Percentiles rank a stretch among this genome's conserved stretches.
phyloP scores from a whole-genome alignment of 2,888 invertebrate species.

The Hemicrepidius hirtus region DNA sequence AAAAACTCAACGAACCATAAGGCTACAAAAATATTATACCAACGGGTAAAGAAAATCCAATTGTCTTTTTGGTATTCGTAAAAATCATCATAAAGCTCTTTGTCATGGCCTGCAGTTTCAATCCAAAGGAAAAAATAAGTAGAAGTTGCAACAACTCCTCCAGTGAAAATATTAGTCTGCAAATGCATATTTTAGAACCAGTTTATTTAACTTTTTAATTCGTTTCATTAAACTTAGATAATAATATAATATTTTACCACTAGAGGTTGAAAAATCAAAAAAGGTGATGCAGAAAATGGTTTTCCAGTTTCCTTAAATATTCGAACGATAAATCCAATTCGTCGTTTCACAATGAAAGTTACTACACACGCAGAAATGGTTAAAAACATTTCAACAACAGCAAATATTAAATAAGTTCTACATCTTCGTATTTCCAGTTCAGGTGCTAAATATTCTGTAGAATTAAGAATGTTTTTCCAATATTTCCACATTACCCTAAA shows the following conservation, averaged over 20 bases:
- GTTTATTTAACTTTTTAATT: too few relatives aligned
- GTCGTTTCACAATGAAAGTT: slow-evolving; percentile 74
- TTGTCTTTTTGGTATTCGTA: slow-evolving; percentile 70
- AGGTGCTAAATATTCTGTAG: slow-evolving; percentile 17
- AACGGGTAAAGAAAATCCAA: slow-evolving; percentile 61
- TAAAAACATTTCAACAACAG: slow-evolving; percentile 76
- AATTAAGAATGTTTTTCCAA: slow-evolving; percentile 54
- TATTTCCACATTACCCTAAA: slow-evolving; percentile 71
- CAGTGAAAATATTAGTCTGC: slow-evolving; percentile 64
- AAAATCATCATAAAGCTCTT: slow-evolving; percentile 55
- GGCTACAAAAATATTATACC: slow-evolving; percentile 73
- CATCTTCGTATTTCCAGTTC: slow-evolving; percentile 23
- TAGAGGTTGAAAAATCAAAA: slow-evolving; percentile 77
- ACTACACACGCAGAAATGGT: slow-evolving; percentile 74
- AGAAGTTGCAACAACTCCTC: slow-evolving; percentile 73
- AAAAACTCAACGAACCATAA: slow-evolving; percentile 78
- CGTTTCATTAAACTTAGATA: too few relatives aligned
- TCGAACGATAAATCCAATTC: slow-evolving; percentile 77
- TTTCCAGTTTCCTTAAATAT: slow-evolving; percentile 81
- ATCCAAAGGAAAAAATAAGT: slow-evolving; percentile 76
- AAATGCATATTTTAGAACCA: too few relatives aligned
- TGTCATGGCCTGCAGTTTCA: slow-evolving; percentile 76
- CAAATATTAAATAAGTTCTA: slow-evolving; percentile 40
- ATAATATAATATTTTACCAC: too few relatives aligned
- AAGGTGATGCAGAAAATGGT: slow-evolving; percentile 78